Conservation (phyloP, 1,140 invertebrate species). For the Eumeta japonica region DNA sequence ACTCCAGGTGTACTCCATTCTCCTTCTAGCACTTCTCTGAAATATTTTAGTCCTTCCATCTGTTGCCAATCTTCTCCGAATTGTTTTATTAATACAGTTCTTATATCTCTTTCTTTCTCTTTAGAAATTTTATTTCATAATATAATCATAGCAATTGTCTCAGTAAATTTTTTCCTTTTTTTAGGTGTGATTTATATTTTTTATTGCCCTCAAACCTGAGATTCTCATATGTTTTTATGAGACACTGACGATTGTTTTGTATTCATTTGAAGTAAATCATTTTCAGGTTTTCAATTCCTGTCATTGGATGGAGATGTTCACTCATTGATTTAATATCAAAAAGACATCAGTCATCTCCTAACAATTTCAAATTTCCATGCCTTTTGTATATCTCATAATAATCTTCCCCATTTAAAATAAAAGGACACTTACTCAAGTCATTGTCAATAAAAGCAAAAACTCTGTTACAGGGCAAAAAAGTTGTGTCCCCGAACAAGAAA, state of each 20-base stretch:
- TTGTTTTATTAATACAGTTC: not conserved
- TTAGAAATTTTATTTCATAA: not conserved
- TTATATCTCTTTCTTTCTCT: not conserved
- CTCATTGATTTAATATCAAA: not conserved
- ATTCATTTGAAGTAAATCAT: slow-evolving; percentile 1
- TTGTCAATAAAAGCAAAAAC: slow-evolving; percentile 3
- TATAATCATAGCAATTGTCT: not conserved
- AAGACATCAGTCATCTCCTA: not conserved
- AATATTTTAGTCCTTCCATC: not conserved
- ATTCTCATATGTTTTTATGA: not conserved
- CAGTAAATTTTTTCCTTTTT: not conserved
- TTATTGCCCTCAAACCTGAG: not conserved
- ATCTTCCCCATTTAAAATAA: too few species aligned
- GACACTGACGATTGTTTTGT: not conserved
- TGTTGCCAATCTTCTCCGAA: not conserved
- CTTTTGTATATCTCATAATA: too few species aligned
- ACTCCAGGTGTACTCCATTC: too few species aligned
- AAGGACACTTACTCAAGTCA: too few species aligned
- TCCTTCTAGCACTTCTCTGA: too few species aligned
- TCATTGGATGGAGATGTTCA: not conserved
- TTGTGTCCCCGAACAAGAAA: slow-evolving; percentile 3
- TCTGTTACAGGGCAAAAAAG: slow-evolving; percentile 2
- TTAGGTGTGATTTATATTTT: not conserved
- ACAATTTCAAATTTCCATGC: not conserved
- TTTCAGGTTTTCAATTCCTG: not conserved